phyloP scores from a whole-genome alignment of 2,113 vertebrate genomes.

The Otolemur garnettii region DNA sequence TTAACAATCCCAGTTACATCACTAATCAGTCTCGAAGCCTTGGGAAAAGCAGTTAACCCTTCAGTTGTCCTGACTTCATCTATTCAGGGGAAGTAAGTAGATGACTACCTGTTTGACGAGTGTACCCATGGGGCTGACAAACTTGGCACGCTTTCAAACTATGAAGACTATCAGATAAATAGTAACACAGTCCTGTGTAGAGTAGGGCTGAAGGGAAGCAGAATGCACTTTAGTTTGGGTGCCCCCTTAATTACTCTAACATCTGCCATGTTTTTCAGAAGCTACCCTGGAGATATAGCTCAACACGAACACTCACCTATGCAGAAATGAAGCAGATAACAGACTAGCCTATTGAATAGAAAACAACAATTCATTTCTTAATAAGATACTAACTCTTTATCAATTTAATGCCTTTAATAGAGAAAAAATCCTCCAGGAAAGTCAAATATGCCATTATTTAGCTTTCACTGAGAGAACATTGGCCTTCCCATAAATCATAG shows the following conservation, averaged over 20 bases:
- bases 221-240: neutral
- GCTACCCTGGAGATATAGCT: neutral
- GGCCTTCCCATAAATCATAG: neutral
- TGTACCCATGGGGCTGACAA: neutral
- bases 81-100: neutral
- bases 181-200: neutral
- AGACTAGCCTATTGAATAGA: neutral
- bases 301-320: neutral
- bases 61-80: neutral
- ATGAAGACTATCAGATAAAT: neutral
- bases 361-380: constrained; percentile 26
- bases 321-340: neutral
- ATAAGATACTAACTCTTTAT: neutral
- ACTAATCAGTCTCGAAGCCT: neutral
- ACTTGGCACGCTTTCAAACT: neutral
- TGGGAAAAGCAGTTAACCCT: neutral
- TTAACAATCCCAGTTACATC: neutral
- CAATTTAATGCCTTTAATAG: neutral
- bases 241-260: constrained; percentile 11
- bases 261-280: constrained; percentile 33
- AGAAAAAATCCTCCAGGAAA: neutral
- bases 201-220: neutral
- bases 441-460: neutral
- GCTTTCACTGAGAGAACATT: neutral
- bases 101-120: neutral